Evolutionary conservation across 2,113 vertebrate genomes (phyloP), one percentile per base, ranked within the genome.

Genomic region (Corvus moneduloides): DNA sequence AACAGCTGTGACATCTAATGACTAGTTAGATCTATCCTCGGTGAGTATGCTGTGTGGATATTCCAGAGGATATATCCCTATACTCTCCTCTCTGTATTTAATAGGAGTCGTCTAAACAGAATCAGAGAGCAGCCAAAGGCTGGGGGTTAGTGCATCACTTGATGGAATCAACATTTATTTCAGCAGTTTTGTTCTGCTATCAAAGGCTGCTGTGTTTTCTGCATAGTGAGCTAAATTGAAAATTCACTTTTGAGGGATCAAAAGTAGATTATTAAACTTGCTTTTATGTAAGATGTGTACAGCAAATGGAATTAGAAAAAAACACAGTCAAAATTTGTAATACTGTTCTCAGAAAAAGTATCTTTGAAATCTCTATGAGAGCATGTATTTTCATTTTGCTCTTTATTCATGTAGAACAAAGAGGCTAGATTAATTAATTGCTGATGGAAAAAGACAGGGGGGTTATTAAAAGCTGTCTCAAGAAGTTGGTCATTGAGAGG

Each of bases 1-100:
- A 96, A 95, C 91, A 97, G 93, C 97, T 97, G 91, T 96, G 86
- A 96, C 87, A 93, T 93, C 91, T 96, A 93, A 97, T 91, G 94
- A 39, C 92, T 97, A 95, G 63, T 94, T 95, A 95, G 95, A 64
- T 94, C 91, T 95, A 27, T 94, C 94, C 93, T 94, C 3, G 97
- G 96, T 97, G 94, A 97, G 96, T 97, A 95, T 96, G 94, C 84
- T 90, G 63, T 91, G 90, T 89, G 96, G 95, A 96, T 95, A 96
- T 95, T 97, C 93, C 95, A 94, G 93, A 96, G 91, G 94, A 95
- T 95, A 96, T 95, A 96, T 94, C 93, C 94, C 94, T 97, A 86
- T 96, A 97, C 92, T 95, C 94, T 94, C 86, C 86, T 95, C 76
- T 90, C 83, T 92, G 73, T 94, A 94, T 95, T 96, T 96, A 97